phyloP scores from a whole-genome alignment of 2,113 vertebrate species.

The Urocitellus parryii region DNA sequence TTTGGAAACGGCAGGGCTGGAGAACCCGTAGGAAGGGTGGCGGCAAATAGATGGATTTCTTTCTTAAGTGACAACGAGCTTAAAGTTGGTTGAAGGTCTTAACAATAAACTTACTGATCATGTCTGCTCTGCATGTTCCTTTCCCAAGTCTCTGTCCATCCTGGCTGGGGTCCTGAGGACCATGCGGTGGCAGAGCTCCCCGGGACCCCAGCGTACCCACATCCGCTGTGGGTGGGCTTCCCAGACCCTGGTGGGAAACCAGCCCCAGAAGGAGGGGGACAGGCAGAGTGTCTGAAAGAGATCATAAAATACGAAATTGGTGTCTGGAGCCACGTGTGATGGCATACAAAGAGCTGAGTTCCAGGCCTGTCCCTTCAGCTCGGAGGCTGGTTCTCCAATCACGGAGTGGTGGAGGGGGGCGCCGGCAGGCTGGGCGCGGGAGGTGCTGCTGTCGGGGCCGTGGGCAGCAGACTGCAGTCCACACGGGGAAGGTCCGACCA shows the following conservation, averaged over 20 bases:
- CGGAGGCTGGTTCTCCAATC: conserved; percentile 32
- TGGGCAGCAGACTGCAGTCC: conserved; percentile 19
- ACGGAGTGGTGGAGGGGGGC: background rate
- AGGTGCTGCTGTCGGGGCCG: background rate
- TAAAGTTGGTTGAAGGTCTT: conserved; percentile 7
- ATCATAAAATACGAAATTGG: background rate
- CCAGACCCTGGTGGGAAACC: background rate
- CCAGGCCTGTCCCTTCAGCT: conserved; percentile 9
- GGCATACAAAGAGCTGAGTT: background rate
- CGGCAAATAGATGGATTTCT: too few species aligned
- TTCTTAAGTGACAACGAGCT: background rate
- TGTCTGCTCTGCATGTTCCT: background rate
- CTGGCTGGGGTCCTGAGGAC: background rate
- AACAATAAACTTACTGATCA: background rate
- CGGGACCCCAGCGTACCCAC: background rate
- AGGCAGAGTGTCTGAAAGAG: conserved; percentile 22
- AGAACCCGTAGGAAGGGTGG: too few species aligned
- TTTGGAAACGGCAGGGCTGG: too few species aligned
- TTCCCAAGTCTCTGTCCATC: background rate
- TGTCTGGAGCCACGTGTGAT: background rate
- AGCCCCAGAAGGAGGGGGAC: background rate
- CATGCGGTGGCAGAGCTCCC: background rate
- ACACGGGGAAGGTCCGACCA: conserved; percentile 5
- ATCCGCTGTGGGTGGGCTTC: background rate
- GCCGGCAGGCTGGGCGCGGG: background rate